Conservation (phyloP, 2,888 invertebrate genomes). For the Trichacis sp. region DNA sequence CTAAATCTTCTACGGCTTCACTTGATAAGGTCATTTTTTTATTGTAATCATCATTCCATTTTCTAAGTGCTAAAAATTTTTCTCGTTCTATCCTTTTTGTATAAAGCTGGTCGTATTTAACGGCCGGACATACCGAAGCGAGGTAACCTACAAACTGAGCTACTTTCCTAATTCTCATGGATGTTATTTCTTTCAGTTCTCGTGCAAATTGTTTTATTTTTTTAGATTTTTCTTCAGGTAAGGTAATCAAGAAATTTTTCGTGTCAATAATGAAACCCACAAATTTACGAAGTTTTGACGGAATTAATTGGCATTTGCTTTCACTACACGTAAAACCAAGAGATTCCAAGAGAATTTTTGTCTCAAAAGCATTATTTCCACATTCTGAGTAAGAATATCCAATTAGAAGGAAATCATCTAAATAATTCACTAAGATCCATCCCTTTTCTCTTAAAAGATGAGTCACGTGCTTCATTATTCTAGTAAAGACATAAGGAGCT, state of each 20-base stretch:
- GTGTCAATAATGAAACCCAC: conserved; percentile 29
- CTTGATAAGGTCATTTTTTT: conserved; percentile 15
- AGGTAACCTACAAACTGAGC: conserved; percentile 28
- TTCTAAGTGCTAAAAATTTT: conserved; percentile 16
- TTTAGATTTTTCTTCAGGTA: conserved; percentile 17
- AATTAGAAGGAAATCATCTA: conserved; percentile 35
- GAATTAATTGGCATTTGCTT: conserved; percentile 18
- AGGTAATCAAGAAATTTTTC: background rate
- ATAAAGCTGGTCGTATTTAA: conserved; percentile 25
- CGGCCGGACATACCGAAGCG: conserved; percentile 25
- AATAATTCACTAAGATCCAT: conserved; percentile 23
- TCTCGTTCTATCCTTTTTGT: conserved; percentile 18
- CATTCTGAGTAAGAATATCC: conserved; percentile 12
- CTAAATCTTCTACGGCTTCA: conserved; percentile 11
- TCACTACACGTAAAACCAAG: conserved; percentile 27
- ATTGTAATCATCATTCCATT: conserved; percentile 20
- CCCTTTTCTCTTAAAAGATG: conserved; percentile 13
- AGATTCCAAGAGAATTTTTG: conserved; percentile 6
- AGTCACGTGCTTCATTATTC: conserved; percentile 29
- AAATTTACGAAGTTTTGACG: conserved; percentile 14
- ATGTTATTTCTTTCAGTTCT: background rate
- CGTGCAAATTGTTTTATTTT: conserved; percentile 4
- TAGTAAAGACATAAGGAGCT: conserved; percentile 37
- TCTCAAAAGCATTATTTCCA: conserved; percentile 12
- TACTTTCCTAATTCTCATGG: conserved; percentile 23